A percentile compares a stretch with the other conserved stretches of the same genome.
Conservation (phyloP, 2,888 invertebrate genomes). For the Drosophila pseudotalamancana region DNA sequence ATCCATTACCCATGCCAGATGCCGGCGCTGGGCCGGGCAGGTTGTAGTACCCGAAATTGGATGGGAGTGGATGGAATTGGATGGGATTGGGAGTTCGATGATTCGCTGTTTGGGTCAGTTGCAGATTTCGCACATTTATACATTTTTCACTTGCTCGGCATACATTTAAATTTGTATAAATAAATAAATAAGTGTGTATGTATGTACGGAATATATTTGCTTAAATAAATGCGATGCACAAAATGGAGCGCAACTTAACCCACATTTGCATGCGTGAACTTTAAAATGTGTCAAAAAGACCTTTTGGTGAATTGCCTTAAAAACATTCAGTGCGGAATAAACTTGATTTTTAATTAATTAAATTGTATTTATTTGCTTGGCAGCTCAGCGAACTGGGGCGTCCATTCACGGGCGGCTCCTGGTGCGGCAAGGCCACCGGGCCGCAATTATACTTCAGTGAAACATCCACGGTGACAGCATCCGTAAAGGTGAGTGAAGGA, state of each 20-base stretch:
- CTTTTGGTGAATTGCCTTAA: slow-evolving; percentile 40
- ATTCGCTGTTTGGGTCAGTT: slow-evolving; percentile 8
- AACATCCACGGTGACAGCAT: slow-evolving; percentile 94
- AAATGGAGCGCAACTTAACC: slow-evolving; percentile 52
- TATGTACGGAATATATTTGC: neutral
- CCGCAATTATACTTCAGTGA: slow-evolving; percentile 95
- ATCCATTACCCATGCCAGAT: slow-evolving; percentile 70
- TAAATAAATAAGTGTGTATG: neutral
- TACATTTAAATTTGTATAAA: slow-evolving; percentile 17
- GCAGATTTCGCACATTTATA: slow-evolving; percentile 48
- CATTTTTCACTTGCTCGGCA: slow-evolving; percentile 47
- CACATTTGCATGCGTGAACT: slow-evolving; percentile 35
- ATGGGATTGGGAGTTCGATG: slow-evolving; percentile 14
- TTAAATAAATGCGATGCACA: slow-evolving; percentile 39
- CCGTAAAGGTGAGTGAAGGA: slow-evolving; percentile 87
- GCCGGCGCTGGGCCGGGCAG: slow-evolving; percentile 8
- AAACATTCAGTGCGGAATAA: slow-evolving; percentile 37
- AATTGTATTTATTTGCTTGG: slow-evolving; percentile 72
- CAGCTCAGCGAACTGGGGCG: slow-evolving; percentile 93
- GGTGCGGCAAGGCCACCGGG: slow-evolving; percentile 93
- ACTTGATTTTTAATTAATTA: slow-evolving; percentile 73
- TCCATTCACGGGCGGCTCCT: slow-evolving; percentile 94
- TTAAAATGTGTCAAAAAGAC: slow-evolving; percentile 49
- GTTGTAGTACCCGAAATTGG: slow-evolving; percentile 21
- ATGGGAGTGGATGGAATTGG: slow-evolving; percentile 15